Base-by-base conservation (phyloP, 2,888 invertebrate genomes). In the Luperina nickerlii region DNA sequence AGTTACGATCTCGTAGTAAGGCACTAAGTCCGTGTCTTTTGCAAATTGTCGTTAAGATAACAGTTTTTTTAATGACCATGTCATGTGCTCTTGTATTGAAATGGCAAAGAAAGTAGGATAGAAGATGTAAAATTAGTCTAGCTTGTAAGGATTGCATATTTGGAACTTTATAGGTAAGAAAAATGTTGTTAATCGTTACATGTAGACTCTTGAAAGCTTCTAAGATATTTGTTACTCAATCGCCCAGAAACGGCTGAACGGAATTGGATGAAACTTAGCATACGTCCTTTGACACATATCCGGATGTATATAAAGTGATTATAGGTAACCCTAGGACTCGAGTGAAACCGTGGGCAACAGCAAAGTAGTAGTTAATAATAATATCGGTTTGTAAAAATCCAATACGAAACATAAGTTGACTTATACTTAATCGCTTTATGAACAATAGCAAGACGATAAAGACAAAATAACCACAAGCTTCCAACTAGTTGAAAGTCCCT, bases 21-120 rank as follows among this genome's bases (percentile, higher is more conserved):
- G 38, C n/a, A 57, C 11, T 57, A 57, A n/a, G 57, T 57, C 13
- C 42, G n/a, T 74, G 70, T 76, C 63, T 73, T 71, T 84, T 76
- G 87, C 82, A 74, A 83, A 82, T 80, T 71, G 68, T 76, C 15
- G 65, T 57, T 66, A 11, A 74, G 76, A 68, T 66, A 68, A 78
- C 24, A n/a, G 20, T 38, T 57, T 45, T 73, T 77, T 74, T 67
- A 54, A 18, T 45, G 51, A 15, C 18, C n/a, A 15, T 8, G 62
- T 48, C 62, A 74, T 63, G 27, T 32, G 32, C 0, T 48, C 6
- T 69, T 32, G 18, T 24, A 8, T 51, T 70, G 15, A 15, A 65
- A 73, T 70, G 6, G 51, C 27, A n/a, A n/a, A 65, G n/a, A 48
- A 15, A 60, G 15, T 38, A 62, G n/a, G n/a, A n/a, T n/a, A n/a